These are phyloP conservation scores for Brachyopa scutellaris DNA, from an alignment of 2,888 invertebrate species.

Conservation along the genomic window DNA sequence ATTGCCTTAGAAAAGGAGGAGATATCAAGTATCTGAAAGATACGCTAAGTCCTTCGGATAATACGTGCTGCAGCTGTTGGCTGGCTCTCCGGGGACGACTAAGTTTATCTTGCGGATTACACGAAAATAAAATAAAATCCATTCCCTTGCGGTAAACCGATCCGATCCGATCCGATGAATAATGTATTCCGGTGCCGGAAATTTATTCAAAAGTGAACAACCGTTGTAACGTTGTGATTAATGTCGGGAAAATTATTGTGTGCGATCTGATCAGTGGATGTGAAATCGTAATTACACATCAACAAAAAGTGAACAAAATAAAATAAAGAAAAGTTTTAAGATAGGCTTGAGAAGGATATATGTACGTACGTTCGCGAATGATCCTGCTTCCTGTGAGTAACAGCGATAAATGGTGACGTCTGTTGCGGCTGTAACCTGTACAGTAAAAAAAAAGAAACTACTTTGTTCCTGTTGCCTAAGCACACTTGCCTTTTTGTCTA, in stretches of 20 bases:
- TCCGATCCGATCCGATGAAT: conserved; percentile 49
- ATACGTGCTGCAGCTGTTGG: conserved; percentile 33
- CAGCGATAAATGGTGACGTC: conserved; percentile 27
- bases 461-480: neutral
- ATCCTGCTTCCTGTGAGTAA: conserved; percentile 34
- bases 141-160: conserved; percentile 37
- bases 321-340: conserved; percentile 9
- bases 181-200: conserved; percentile 43
- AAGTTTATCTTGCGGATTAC: conserved; percentile 36
- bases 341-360: conserved; percentile 7
- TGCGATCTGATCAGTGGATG: conserved; percentile 54
- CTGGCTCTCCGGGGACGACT: conserved; percentile 28
- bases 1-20: neutral
- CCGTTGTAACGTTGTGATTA: conserved; percentile 46
- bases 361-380: no score
- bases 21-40: conserved; percentile 26
- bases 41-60: conserved; percentile 31
- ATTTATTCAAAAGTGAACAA: conserved; percentile 64
- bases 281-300: conserved; percentile 55
- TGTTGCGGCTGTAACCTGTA: conserved; percentile 18
- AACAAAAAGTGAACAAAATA: conserved; percentile 1
- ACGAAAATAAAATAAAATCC: conserved; percentile 46
- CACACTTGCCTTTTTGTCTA: conserved; percentile 14
- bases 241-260: conserved; percentile 27
- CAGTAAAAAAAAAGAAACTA: conserved; percentile 7